Evolutionary conservation across 2,797 vertebrate genomes (phyloP).

Genomic region (Ctenopoma kingsleyae): DNA sequence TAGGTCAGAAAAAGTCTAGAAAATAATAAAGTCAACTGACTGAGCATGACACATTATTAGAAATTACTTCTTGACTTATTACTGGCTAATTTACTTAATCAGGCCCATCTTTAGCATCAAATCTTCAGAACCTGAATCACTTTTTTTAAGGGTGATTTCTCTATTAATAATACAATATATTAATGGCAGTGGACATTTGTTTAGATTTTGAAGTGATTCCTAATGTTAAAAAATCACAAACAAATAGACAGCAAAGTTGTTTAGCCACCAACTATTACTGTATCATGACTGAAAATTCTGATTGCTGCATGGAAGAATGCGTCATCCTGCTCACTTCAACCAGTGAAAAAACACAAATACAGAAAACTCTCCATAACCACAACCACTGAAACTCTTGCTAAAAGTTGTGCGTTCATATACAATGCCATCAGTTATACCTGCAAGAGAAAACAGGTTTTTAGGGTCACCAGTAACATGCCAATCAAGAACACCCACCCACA

Average conservation of each 20-base stretch:
- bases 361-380: not conserved
- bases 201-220: too few species aligned
- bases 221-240: too few species aligned
- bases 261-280: not conserved
- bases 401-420: too few species aligned
- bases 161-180: too few species aligned
- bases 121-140: too few species aligned
- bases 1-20: not conserved
- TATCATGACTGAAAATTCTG: not conserved
- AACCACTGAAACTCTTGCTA: not conserved
- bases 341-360: not conserved
- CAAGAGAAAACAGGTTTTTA: not conserved
- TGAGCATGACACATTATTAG: not conserved
- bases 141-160: too few species aligned
- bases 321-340: not conserved
- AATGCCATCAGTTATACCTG: not conserved
- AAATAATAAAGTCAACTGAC: not conserved
- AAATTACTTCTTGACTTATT: not conserved
- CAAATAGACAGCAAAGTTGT: too few species aligned
- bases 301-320: too few species aligned
- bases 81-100: not conserved
- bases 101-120: too few species aligned
- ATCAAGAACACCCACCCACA: conserved; percentile 2
- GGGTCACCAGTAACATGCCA: not conserved
- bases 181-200: too few species aligned